A percentile compares a stretch with the other conserved stretches of the same genome.
Evolutionary conservation across 2,888 invertebrate genomes (phyloP).

Genomic region (Lochmaea capreae): DNA sequence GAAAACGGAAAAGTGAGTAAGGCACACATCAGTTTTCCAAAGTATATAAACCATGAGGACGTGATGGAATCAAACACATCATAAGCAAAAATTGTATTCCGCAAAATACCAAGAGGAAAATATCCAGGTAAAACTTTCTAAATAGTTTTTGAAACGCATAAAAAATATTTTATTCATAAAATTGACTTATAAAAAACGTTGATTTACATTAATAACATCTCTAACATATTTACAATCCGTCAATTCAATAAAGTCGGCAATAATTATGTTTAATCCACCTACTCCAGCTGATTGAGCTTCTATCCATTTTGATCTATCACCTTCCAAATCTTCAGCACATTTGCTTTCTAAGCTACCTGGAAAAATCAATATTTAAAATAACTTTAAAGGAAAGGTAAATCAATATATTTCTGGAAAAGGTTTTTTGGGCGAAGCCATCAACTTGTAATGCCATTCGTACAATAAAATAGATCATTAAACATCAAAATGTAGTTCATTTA

Average conservation of each 20-base stretch:
- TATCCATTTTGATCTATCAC: slow-evolving; percentile 59
- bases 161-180: too few relatives aligned
- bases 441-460: not conserved
- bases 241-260: slow-evolving; percentile 82
- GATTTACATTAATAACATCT: slow-evolving; percentile 76
- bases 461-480: too few relatives aligned
- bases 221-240: slow-evolving; percentile 73
- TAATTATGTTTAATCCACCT: slow-evolving; percentile 78
- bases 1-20: too few relatives aligned
- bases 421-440: not conserved
- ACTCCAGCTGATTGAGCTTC: slow-evolving; percentile 55
- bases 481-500: too few relatives aligned
- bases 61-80: not conserved
- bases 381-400: not conserved
- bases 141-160: too few relatives aligned
- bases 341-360: slow-evolving; percentile 59
- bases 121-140: not conserved
- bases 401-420: not conserved
- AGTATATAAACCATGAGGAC: not conserved
- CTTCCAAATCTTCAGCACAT: slow-evolving; percentile 61
- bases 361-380: slow-evolving; percentile 35
- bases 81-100: not conserved
- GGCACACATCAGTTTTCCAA: too few relatives aligned
- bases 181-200: slow-evolving; percentile 15
- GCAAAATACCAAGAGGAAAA: not conserved